phyloP scores from a whole-genome alignment of 2,113 vertebrate species.

The Holacanthus passer region DNA sequence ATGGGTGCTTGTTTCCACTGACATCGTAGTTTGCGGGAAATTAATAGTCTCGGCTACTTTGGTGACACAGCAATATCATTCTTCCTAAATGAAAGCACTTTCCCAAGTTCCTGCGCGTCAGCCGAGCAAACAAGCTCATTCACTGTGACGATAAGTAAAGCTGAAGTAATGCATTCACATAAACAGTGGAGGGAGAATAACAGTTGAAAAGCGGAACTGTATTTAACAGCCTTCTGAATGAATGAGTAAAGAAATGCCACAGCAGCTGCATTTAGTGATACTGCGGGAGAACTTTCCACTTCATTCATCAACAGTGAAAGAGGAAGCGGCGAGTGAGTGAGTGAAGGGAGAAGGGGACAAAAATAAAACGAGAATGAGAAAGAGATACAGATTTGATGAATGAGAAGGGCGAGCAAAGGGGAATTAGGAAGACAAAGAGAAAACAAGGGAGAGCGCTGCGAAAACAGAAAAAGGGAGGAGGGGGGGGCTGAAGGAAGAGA shows the following conservation, averaged over 20 bases:
- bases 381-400: constrained; percentile 54
- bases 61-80: constrained; percentile 59
- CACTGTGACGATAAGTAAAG: constrained; percentile 39
- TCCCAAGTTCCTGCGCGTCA: constrained; percentile 43
- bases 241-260: constrained; percentile 53
- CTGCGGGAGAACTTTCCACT: constrained; percentile 50
- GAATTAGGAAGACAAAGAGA: constrained; percentile 29
- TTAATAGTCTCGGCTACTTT: constrained; percentile 44
- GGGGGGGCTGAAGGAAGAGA: constrained; percentile 12
- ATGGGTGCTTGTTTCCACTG: constrained; percentile 42
- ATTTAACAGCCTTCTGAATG: constrained; percentile 52
- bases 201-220: constrained; percentile 34
- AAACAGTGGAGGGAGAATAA: constrained; percentile 26
- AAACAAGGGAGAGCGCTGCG: constrained; percentile 22
- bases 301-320: constrained; percentile 52
- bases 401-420: constrained; percentile 13
- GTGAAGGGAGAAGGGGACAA: constrained; percentile 20
- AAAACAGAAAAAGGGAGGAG: constrained; percentile 1
- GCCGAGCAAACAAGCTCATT: constrained; percentile 54
- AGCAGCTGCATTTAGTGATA: constrained; percentile 62
- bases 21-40: constrained; percentile 41
- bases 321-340: constrained; percentile 32
- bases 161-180: constrained; percentile 35
- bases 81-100: constrained; percentile 51
- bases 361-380: constrained; percentile 38